Evolutionary conservation across 2,113 vertebrate species (phyloP), one percentile per base, ranked within the genome.

Genomic region (Mormyrus iriodes): DNA sequence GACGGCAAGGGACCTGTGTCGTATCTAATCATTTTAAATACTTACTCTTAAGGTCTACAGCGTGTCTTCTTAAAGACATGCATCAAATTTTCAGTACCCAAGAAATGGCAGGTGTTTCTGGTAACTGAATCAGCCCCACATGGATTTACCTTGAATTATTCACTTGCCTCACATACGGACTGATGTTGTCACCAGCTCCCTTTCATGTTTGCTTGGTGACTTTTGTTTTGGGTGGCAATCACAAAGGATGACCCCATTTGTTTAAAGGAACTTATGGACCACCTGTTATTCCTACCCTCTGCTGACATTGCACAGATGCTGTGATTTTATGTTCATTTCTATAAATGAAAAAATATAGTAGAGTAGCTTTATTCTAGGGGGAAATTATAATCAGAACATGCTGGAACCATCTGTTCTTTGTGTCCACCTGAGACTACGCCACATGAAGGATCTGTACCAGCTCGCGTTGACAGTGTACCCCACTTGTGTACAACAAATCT

Each of bases 361-460:
- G 35, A 88, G 89, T 83, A 61, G 86, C 86, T 79, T 88, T 88
- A 88, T 69, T 46, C 49, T 35, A 73, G 51, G 51, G 85, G 89
- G 89, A 82, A 90, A 90, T 90, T 76, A 79, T 44, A 69, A 87
- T 55, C 85, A 90, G 86, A 39, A 79, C 53, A 31, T 69, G 48
- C 19, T 46, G 65, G 31, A 79, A 79, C 86, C 86, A 90, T 88
- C 69, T 90, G 89, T 61, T 44, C 31, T 39, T 6, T 10, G 31
- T 82, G 39, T 86, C 73, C 69, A 53, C 3, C 27, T 58, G 89
- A 27, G 46, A 88, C 39, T 86, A 46, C 65, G 87, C 31, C 24
- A 21, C 86, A 58, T 55, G 42, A 35, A 82, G 87, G 86, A 65
- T 83, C 48, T 35, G 27, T 86, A 35, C 5, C n/a, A 15, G n/a